Base-by-base conservation (phyloP, 2,888 invertebrate species). In the Hyposoter didymator region DNA sequence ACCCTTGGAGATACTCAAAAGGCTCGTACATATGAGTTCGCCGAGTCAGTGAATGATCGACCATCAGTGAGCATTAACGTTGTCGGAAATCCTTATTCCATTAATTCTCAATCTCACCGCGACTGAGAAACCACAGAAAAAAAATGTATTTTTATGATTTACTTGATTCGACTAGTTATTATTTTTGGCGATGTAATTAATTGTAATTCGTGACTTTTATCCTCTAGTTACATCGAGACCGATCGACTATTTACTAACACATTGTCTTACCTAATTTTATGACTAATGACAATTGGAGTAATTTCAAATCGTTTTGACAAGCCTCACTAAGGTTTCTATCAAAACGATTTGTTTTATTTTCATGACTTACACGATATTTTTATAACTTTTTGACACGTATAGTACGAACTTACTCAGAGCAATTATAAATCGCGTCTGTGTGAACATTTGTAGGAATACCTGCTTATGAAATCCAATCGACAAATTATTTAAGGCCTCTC, bases 361-460 rank as follows among this genome's bases (percentile, higher is more conserved):
- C 59, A 14, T 22, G 14, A 14, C 14, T 59, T 59, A 14, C 6
- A 5, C 14, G 12, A 5, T n/a, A n/a, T n/a, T n/a, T 59, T 59
- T 14, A 22, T 22, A 17, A 17, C 28, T 69, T 2, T 69, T 19
- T 69, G 69, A 69, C 69, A 69, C 69, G 69, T 28, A 69, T 28
- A 28, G 45, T 28, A 69, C 45, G 22, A 69, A 69, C 47, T 69
- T 28, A 8, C 8, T 47, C 69, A 22, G 39, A 47, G 69, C 69
- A 22, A 43, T 43, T 19, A 28, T 47, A 0, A 47, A 69, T 69
- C 45, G 28, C 45, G 45, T 47, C 28, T 47, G 45, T 28, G 17
- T 28, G 45, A 17, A 22, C 45, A 22, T 7, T 47, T 22, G 28
- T 28, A 28, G 2, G 17, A 45, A 69, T 69, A 69, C 14, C 28